Base-by-base conservation (phyloP, 2,113 vertebrate genomes). In the Tauraco erythrolophus region DNA sequence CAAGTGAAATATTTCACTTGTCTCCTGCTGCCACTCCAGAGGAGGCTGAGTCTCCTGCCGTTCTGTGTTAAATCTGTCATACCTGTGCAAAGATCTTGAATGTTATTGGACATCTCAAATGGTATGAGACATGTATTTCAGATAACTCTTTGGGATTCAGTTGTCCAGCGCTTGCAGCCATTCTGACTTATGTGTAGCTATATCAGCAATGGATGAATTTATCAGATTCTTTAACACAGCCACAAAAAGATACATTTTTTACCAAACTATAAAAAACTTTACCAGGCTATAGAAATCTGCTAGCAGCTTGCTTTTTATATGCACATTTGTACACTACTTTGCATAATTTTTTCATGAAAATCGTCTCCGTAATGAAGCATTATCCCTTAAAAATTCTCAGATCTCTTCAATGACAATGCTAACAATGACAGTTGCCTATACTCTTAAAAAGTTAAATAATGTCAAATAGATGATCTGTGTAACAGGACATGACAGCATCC, bases 401-500 rank as follows among this genome's bases (percentile, higher is more conserved):
- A 54, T 74, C 25, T 91, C 31, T 13, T 83, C 33, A n/a, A n/a
- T n/a, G n/a, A n/a, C 77, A 9, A n/a, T 69, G 9, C 25, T 86
- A 74, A 62, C 9, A 83, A 5, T 43, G 23, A 7, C 65, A 45
- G 14, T 69, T 75, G 50, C 10, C 21, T 77, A 1, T 50, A 37
- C 25, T 19, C 75, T 50, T 58, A 30, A 19, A 90, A 94, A 80
- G 21, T 70, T 18, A 68, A 75, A 51, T 77, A 85, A 61, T 81
- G 89, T 81, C 43, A 70, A 78, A 86, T 14, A 80, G 39, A 84
- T 4, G 7, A 62, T 80, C 39, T 87, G 15, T n/a, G 35, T 80
- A 92, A 96, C 50, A 80, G 58, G 65, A 86, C 6, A 51, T 46
- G 82, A 95, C 88, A 92, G 46, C 37, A 81, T 21, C 14, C 24